Percentiles rank a stretch among this genome's conserved stretches.
These are phyloP conservation scores for Podilymbus podiceps DNA, from an alignment of 2,113 vertebrate species.

Conservation along the genomic window DNA sequence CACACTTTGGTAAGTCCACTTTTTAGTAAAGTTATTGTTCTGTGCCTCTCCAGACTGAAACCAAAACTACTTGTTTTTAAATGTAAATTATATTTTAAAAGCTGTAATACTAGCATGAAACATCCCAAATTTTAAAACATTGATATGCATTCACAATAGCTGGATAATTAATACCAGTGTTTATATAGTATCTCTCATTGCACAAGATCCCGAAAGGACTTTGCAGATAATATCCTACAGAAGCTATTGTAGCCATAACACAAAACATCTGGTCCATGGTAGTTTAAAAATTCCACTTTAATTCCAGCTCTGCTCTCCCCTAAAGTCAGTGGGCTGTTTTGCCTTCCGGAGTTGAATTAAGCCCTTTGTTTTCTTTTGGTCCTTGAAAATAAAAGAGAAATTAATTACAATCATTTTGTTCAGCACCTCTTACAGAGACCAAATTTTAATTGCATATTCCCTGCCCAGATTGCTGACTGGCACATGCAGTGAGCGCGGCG, in stretches of 20 bases:
- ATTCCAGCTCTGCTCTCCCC: background rate
- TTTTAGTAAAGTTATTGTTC: fast-evolving
- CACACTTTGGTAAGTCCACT: too few relatives aligned
- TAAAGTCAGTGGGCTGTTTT: background rate
- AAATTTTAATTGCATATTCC: fast-evolving
- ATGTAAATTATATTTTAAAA: background rate
- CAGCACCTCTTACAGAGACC: background rate
- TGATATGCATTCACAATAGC: background rate
- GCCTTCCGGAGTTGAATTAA: background rate
- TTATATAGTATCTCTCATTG: background rate
- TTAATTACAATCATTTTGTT: background rate
- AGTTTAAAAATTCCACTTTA: background rate
- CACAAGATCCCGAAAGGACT: background rate
- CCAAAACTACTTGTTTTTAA: background rate
- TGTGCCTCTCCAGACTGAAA: background rate
- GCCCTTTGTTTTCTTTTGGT: background rate
- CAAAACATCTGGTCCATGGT: background rate
- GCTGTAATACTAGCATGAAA: background rate
- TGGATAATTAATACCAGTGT: background rate
- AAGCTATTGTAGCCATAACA: background rate
- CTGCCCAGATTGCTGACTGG: background rate
- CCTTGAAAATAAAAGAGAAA: background rate
- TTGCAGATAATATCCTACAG: background rate
- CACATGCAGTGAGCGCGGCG: fast-evolving
- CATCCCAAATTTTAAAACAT: background rate